Percentiles rank a stretch among this genome's conserved stretches.
Conservation (phyloP, 2,888 invertebrate genomes). For the Nomada ferruginata region DNA sequence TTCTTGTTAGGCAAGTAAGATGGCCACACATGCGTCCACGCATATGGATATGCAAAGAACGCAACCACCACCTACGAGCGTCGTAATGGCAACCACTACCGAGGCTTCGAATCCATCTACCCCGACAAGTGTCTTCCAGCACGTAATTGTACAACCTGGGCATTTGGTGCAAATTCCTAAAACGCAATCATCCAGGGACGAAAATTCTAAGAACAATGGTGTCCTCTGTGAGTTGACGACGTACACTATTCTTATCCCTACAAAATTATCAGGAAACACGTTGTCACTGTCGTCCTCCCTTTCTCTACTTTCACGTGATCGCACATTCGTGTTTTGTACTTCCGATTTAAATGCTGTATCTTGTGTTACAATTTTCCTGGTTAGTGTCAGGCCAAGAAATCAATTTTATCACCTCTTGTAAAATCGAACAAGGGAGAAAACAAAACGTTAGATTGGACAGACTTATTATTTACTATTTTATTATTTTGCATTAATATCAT, state of each 20-base stretch:
- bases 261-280: too few species aligned
- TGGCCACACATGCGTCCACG: conserved; percentile 74
- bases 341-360: conserved; percentile 1
- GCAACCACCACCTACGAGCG: conserved; percentile 76
- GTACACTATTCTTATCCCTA: not conserved
- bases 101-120: conserved; percentile 78
- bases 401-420: not conserved
- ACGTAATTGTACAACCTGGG: conserved; percentile 93
- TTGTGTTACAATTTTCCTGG: not conserved
- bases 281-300: not conserved
- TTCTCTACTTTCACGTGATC: not conserved
- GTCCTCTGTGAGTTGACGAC: conserved; percentile 78
- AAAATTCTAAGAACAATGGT: conserved; percentile 80
- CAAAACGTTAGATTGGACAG: not conserved
- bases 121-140: conserved; percentile 85
- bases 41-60: conserved; percentile 79
- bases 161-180: conserved; percentile 89
- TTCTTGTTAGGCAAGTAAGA: conserved; percentile 75
- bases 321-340: not conserved
- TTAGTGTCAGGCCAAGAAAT: not conserved
- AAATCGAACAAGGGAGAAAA: not conserved
- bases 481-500: conserved; percentile 53
- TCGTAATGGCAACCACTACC: conserved; percentile 79
- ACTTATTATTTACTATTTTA: conserved; percentile 18
- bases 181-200: conserved; percentile 76